A percentile compares a stretch with the other conserved stretches of the same genome.
Evolutionary conservation across 2,797 vertebrate species (phyloP).

Genomic region (Oreochromis mossambicus): DNA sequence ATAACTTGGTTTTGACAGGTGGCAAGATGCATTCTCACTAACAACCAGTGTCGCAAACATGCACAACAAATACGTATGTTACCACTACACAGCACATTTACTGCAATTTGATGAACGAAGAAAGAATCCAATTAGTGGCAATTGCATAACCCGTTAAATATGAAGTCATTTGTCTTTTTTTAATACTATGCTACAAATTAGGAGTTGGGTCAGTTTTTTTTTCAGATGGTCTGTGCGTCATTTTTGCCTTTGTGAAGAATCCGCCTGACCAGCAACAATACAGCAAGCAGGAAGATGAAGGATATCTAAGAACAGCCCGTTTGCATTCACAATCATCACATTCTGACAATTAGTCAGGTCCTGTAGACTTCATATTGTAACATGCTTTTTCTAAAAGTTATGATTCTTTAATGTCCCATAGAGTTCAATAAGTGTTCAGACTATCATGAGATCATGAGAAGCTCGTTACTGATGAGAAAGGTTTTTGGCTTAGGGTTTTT

Average conservation of each 20-base stretch:
- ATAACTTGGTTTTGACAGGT: conserved; percentile 16
- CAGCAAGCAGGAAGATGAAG: background rate
- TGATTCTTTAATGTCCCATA: background rate
- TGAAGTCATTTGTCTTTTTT: background rate
- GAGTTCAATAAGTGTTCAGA: background rate
- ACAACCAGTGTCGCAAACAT: background rate
- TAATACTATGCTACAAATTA: background rate
- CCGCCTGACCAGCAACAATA: background rate
- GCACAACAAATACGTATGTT: background rate
- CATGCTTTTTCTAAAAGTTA: background rate
- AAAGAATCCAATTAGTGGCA: background rate
- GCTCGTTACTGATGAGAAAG: background rate
- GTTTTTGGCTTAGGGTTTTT: background rate
- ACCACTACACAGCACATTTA: background rate
- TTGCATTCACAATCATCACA: background rate
- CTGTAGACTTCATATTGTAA: background rate
- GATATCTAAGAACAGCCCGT: background rate
- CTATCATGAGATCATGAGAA: background rate
- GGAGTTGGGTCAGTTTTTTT: background rate
- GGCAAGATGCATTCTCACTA: background rate
- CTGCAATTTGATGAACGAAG: background rate
- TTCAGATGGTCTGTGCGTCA: background rate
- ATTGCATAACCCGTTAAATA: background rate
- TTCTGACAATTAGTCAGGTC: background rate
- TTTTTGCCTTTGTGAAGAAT: background rate